phyloP scores from a whole-genome alignment of 2,113 vertebrate species.

The Stictonetta naevosa region DNA sequence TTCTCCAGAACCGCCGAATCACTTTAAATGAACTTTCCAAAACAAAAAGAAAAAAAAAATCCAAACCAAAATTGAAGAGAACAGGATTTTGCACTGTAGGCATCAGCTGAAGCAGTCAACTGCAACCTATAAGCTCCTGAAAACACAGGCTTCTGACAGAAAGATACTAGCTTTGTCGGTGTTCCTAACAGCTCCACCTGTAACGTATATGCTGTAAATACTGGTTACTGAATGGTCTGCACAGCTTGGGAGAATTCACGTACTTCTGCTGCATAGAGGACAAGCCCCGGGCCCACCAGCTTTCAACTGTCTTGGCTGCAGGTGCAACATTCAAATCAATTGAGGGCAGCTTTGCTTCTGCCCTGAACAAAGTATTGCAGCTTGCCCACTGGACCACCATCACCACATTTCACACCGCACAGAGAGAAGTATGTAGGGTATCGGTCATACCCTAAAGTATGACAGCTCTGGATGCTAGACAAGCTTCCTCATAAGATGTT shows the following conservation, averaged over 20 bases:
- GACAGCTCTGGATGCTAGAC: neutral
- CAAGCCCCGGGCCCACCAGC: too few relatives aligned
- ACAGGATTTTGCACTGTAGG: neutral
- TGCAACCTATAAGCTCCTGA: neutral
- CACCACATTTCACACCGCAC: neutral
- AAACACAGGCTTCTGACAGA: neutral
- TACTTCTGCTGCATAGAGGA: neutral
- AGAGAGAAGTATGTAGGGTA: neutral
- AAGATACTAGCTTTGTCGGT: neutral
- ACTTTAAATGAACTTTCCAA: constrained; percentile 33
- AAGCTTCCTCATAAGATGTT: neutral
- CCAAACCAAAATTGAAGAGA: neutral
- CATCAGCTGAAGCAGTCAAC: neutral
- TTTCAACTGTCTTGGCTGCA: neutral
- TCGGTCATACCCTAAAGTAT: neutral
- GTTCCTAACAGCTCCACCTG: neutral
- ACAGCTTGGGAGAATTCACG: neutral
- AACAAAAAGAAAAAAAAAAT: neutral
- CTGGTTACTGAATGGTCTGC: neutral
- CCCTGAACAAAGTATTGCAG: neutral
- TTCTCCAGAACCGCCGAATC: constrained; percentile 17
- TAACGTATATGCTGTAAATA: neutral
- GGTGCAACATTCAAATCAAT: neutral
- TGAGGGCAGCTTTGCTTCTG: neutral
- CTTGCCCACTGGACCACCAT: neutral